A percentile compares a stretch with the other conserved stretches of the same genome.
Conservation (phyloP, 2,888 invertebrate species). For the Temnothorax rugatulus region DNA sequence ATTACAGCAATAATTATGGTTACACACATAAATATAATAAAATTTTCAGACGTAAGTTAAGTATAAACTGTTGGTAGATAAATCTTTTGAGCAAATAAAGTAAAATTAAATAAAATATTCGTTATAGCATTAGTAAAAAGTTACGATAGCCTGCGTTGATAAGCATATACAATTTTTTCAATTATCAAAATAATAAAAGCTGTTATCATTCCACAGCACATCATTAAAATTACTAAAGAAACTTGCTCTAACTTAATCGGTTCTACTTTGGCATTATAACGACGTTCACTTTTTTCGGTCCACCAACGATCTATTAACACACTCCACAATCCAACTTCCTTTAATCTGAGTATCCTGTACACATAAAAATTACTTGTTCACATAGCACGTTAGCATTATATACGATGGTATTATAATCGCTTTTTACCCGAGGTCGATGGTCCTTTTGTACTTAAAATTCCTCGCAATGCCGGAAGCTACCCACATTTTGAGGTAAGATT, state of each 20-base stretch:
- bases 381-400: neutral
- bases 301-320: slow-evolving; percentile 64
- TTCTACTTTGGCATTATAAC: neutral
- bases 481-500: slow-evolving; percentile 38
- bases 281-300: neutral
- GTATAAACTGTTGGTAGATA: neutral
- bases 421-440: slow-evolving; percentile 73
- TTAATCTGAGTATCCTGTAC: slow-evolving; percentile 31
- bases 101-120: neutral
- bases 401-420: too few relatives aligned
- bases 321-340: slow-evolving; percentile 66
- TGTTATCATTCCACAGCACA: slow-evolving; percentile 58
- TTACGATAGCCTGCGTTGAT: neutral
- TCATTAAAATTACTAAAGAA: slow-evolving; percentile 58
- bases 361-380: neutral
- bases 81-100: too few relatives aligned
- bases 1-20: neutral
- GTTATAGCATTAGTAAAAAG: neutral
- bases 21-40: neutral
- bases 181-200: slow-evolving; percentile 53
- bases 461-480: slow-evolving; percentile 68
- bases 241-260: slow-evolving; percentile 65
- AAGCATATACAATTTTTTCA: slow-evolving; percentile 48
- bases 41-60: neutral
- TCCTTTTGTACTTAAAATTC: slow-evolving; percentile 68